Conservation (phyloP, 1,140 invertebrate genomes). For the Anagrus nilaparvatae region DNA sequence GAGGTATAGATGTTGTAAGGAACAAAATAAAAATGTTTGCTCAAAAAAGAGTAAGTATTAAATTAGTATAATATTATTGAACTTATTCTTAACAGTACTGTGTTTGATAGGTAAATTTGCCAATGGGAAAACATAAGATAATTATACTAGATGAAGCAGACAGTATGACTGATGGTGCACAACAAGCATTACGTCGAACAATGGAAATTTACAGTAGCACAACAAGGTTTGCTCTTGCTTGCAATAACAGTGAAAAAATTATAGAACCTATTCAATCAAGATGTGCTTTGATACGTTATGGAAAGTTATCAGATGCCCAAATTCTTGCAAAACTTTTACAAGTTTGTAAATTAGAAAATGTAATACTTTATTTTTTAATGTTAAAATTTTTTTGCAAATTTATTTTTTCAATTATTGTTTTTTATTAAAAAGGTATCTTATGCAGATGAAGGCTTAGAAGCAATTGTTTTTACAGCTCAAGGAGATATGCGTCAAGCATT, state of each 20-base stretch:
- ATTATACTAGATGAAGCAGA: conserved; percentile 99
- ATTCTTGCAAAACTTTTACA: conserved; percentile 71
- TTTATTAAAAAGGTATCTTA: conserved; percentile 50
- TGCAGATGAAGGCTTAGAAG: conserved; percentile 89
- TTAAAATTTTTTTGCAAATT: background rate
- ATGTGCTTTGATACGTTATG: conserved; percentile 94
- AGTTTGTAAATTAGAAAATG: conserved; percentile 65
- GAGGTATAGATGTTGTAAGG: conserved; percentile 94
- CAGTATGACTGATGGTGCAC: conserved; percentile 97
- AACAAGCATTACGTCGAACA: conserved; percentile 91
- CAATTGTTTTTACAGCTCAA: conserved; percentile 95
- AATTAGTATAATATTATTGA: background rate
- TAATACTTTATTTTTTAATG: conserved; percentile 34
- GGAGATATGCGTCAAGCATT: conserved; percentile 96
- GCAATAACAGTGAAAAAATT: conserved; percentile 98
- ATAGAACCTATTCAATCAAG: conserved; percentile 98
- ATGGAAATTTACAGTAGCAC: conserved; percentile 99
- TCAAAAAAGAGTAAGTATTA: conserved; percentile 67
- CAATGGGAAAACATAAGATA: conserved; percentile 88
- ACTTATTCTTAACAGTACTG: conserved; percentile 2
- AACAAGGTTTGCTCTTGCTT: conserved; percentile 95
- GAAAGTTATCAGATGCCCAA: conserved; percentile 81
- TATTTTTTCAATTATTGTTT: conserved; percentile 5
- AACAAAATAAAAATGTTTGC: conserved; percentile 99
- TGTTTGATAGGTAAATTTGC: conserved; percentile 66